phyloP scores from a whole-genome alignment of 1,140 invertebrate genomes.

The Lepidurus packardi region DNA sequence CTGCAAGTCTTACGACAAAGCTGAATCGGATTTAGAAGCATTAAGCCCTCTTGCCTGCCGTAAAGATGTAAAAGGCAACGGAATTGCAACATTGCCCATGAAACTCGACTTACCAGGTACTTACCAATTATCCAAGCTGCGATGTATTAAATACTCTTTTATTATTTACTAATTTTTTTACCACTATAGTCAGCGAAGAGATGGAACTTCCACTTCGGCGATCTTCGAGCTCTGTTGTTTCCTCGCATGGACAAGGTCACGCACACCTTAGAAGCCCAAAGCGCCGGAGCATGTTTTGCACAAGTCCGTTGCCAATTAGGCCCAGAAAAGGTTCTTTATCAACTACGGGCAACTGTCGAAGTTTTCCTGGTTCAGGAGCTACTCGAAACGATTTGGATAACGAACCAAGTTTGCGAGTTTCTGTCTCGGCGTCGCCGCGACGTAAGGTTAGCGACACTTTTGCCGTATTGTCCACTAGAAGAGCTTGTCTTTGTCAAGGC shows the following conservation, averaged over 20 bases:
- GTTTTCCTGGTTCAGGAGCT: conserved; percentile 21
- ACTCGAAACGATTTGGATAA: not conserved
- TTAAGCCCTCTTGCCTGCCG: not conserved
- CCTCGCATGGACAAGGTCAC: not conserved
- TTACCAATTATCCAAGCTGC: not conserved
- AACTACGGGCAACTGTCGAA: conserved; percentile 22
- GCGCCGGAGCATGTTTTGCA: conserved; percentile 27
- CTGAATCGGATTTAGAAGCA: not conserved
- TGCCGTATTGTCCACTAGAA: not conserved
- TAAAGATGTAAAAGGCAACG: conserved; percentile 1
- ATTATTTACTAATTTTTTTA: not conserved
- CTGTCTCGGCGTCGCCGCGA: conserved; percentile 20
- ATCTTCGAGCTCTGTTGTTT: not conserved
- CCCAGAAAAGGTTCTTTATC: conserved; percentile 25
- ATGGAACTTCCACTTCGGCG: not conserved
- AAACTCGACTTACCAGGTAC: not conserved
- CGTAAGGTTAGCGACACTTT: conserved; percentile 28
- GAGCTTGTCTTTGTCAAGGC: conserved; percentile 3
- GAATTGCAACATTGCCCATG: not conserved
- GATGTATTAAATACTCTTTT: too few species aligned
- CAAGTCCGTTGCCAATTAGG: conserved; percentile 25
- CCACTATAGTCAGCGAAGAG: not conserved
- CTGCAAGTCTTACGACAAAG: not conserved
- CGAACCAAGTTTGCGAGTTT: conserved; percentile 15
- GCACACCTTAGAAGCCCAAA: conserved; percentile 19